Base-by-base conservation (phyloP, 2,113 vertebrate species). In the Elachura formosa region DNA sequence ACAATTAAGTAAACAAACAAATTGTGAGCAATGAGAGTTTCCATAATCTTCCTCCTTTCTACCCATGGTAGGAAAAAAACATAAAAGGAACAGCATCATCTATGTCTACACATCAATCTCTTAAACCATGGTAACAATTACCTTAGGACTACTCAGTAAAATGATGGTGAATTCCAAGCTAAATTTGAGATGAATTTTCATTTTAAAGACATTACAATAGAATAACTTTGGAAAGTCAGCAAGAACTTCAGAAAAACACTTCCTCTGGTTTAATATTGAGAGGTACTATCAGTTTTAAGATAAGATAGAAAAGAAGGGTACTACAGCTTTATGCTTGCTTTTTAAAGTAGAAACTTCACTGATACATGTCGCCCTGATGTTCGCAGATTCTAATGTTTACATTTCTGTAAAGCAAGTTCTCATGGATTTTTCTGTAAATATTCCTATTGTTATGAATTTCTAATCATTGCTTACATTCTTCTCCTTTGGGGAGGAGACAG, bases 1-100 rank as follows among this genome's bases (percentile, higher is more conserved):
- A 95, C 52, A 85, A 93, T 61, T 88, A 83, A 94, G 33, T 19
- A 81, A 95, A 87, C 7, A 95, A 84, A 79, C 29, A 79, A 43
- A 59, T 92, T 40, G 75, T 94, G 45, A 93, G 21, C 87, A 76
- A 79, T 14, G 20, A 76, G 13, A 71, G 8, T 52, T 80, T 55
- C 22, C 9, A 26, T 38, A 14, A 43, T 49, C 33, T 18, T 84
- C 28, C 29, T 55, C 19, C 25, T 38, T 76, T 68, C 36, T 49
- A 38, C 15, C 5, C 23, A 3, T 25, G 23, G 66, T 41, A 94
- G 24, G 29, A 91, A n/a, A 64, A 59, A 63, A 49, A 26, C 3
- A 66, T 87, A 54, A 14, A 76, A 74, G 56, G 38, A 90, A 73
- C 6, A 84, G 43, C 49, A 84, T 25, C 34, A 59, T 36, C 6